phyloP scores from a whole-genome alignment of 2,113 vertebrate genomes.

The Sphaerodactylus townsendi region DNA sequence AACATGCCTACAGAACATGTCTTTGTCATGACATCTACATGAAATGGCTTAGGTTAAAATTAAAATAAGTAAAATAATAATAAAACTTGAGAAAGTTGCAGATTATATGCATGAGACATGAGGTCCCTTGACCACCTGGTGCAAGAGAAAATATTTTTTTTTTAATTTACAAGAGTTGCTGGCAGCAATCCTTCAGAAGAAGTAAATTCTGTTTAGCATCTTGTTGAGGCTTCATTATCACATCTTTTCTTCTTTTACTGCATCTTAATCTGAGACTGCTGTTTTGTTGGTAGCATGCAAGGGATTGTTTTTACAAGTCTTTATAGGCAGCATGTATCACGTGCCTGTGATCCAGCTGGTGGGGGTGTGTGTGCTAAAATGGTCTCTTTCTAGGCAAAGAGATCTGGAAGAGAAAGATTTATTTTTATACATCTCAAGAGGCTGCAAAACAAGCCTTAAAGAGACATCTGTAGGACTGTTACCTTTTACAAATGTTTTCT shows the following conservation, averaged over 20 bases:
- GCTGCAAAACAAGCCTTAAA: conserved; percentile 13
- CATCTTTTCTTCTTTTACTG: conserved; percentile 16
- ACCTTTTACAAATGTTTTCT: conserved; percentile 9
- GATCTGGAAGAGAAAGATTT: conserved; percentile 27
- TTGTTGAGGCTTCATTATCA: not conserved
- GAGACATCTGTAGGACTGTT: conserved; percentile 5
- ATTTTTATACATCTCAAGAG: conserved; percentile 52
- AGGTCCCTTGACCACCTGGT: not conserved
- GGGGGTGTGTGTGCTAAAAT: conserved; percentile 29
- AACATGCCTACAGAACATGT: not conserved
- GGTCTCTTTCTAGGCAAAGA: conserved; percentile 10
- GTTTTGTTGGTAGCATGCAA: conserved; percentile 8
- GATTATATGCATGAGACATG: rapidly evolving
- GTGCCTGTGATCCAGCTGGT: conserved; percentile 7
- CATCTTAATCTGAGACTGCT: not conserved
- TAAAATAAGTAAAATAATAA: no score
- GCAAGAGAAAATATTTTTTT: not conserved
- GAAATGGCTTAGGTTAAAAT: not conserved
- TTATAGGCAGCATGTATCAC: conserved; percentile 8
- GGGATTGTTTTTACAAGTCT: conserved; percentile 9
- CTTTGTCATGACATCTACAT: rapidly evolving
- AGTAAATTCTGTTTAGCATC: not conserved
- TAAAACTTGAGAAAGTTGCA: not conserved
- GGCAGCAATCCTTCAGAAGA: not conserved
- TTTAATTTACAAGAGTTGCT: not conserved